Evolutionary conservation across 2,113 vertebrate genomes (phyloP), one percentile per base, ranked within the genome.

Genomic region (Gymnocephalus cernua): DNA sequence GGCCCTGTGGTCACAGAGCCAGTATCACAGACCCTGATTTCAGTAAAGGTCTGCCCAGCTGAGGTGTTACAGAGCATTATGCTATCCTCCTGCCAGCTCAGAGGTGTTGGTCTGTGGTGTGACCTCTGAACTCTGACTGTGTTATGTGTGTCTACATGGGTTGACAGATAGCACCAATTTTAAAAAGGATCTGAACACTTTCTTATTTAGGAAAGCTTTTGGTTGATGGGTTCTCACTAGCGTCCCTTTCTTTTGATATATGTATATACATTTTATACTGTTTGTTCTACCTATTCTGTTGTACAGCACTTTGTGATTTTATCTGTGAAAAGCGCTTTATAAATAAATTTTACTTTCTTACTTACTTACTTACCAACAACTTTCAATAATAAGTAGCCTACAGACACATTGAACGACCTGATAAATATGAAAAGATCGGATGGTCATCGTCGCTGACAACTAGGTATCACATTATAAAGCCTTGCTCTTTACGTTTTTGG

Each of bases 51-150:
- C 23, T 66, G 18, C n/a, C 5, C 4, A 29, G 23, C 66, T 77
- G 23, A 61, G 51, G 45, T 45, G 67, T 53, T 18, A 23, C 13
- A 44, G 14, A 59, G 58, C 18, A 11, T 18, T 1, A 18, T 23
- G 12, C 11, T 48, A 2, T 45, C 6, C 29, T 66, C 7, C 15
- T 57, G 25, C 27, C 3, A 63, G 3, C 44, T 32, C 32, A 32
- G 6, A 32, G 6, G 5, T 6, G 5, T 16, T 48, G 47, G 47
- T 48, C 48, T 21, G 48, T 0, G 6, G 7, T 41, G 9, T 41
- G 59, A 82, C 73, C 48, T 68, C 14, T 62, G 59, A 41, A 11
- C 38, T 41, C 19, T 41, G 16, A 48, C 16, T 27, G 35, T 66
- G 12, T 19, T 27, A 27, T 66, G 12, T 58, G 32, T 69, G 50